Base-by-base conservation (phyloP, 2,888 invertebrate genomes). In the Gryllus longicercus region DNA sequence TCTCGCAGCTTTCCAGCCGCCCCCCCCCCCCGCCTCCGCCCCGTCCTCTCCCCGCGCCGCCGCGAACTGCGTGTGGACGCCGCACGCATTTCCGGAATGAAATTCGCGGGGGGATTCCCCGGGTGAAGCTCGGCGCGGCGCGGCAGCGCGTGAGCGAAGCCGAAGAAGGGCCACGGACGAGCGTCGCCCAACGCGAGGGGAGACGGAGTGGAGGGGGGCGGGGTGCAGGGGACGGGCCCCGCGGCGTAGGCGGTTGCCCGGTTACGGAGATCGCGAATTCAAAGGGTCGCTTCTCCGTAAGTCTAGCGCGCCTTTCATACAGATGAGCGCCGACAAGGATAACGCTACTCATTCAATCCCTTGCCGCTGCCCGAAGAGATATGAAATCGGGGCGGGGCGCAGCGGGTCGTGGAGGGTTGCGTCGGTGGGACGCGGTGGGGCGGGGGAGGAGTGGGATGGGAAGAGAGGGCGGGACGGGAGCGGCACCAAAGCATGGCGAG, bases 61-160 rank as follows among this genome's bases (percentile, higher is more conserved):
- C 18, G 63, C 63, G 16, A 18, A 12, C 63, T 12, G 18, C 63
- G 16, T 5, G 2, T 18, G 16, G 63, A 63, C 63, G 12, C 63
- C 16, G 63, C 63, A 63, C 63, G 63, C 63, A 63, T 63, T 63
- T 63, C 63, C 63, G 63, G 63, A 63, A 63, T 63, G 63, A 63
- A 63, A 63, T 63, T 63, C 63, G 12, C 16, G 63, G 5, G 18
- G 12, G 63, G 18, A 63, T 16, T 63, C 63, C 63, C 63, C 18
- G 63, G 63, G 18, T 12, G n/a, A n/a, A n/a, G n/a, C n/a, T n/a
- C n/a, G n/a, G n/a, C n/a, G n/a, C n/a, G n/a, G n/a, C n/a, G n/a
- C n/a, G n/a, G 16, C 18, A 2, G 63, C 12, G 63, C 12, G 12
- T 2, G 16, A 5, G 18, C 5, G 18, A 18, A 63, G 18, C n/a